Evolutionary conservation across 1,140 invertebrate genomes (phyloP), one percentile per base, ranked within the genome.

Genomic region (Stratiolaelaps scimitus): DNA sequence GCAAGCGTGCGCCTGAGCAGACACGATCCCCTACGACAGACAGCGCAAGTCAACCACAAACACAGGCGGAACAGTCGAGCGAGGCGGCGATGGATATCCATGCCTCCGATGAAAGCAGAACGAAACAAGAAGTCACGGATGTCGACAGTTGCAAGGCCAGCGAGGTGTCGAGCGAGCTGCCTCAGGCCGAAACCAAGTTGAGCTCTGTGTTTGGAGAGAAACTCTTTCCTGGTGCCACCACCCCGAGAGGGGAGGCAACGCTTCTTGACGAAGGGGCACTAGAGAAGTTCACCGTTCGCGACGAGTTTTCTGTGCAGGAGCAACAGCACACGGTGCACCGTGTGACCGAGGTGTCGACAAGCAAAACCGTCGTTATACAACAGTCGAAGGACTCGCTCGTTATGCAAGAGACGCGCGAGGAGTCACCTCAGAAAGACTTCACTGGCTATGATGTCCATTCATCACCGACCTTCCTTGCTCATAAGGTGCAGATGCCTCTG

Each of bases 171-270:
- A 60, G 53, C 53, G 53, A 60, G 34, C 23, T 60, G 23, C 53
- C 53, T 60, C 53, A 60, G 53, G 53, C 53, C 53, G 53, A 60
- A 60, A 60, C 53, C 13, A 60, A 60, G 53, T 60, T 60, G 53
- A 60, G 53, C 53, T 60, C 53, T 60, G 53, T 60, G 53, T 60
- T 60, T 60, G 53, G 53, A 60, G 53, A 60, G 26, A 60, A 60
- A 1, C 53, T 60, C 53, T 60, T 60, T 60, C 53, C 53, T 34
- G 26, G 53, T 26, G 53, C 53, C 1, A 34, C 53, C 1, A 34
- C 23, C 23, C 26, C 53, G 26, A 60, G 26, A 60, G 53, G 53
- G 26, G 53, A 60, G 23, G 53, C 53, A 26, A 60, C 53, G 1
- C 53, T 60, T 23, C 53, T 60, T 15, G 53, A 60, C 23, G 53